These are phyloP conservation scores for Mylabris sibirica DNA, from an alignment of 2,888 invertebrate species.

Conservation along the genomic window DNA sequence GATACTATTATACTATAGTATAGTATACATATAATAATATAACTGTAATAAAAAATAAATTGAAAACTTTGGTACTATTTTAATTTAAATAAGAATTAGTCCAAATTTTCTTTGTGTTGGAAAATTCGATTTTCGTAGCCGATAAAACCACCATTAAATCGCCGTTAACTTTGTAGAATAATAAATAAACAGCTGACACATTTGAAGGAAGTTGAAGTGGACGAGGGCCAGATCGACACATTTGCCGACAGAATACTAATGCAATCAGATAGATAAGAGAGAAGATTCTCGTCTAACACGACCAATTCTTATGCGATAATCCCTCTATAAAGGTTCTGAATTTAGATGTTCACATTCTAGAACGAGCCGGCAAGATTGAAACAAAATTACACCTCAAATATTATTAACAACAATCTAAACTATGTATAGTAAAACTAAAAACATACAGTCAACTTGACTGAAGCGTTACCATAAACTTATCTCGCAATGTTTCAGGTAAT, in stretches of 20 bases:
- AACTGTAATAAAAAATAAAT: slow-evolving; percentile 8
- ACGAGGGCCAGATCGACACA: slow-evolving; percentile 31
- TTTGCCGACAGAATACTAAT: slow-evolving; percentile 24
- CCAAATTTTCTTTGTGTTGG: neutral
- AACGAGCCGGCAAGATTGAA: neutral
- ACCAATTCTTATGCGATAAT: slow-evolving; percentile 13
- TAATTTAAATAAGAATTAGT: neutral
- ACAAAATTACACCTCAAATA: neutral
- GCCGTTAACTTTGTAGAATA: slow-evolving; percentile 25
- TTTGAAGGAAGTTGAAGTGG: slow-evolving; percentile 31
- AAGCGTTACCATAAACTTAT: no score
- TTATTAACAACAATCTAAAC: no score
- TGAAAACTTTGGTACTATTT: neutral
- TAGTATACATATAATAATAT: neutral
- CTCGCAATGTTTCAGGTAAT: no score
- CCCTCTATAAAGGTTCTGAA: neutral
- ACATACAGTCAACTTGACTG: neutral
- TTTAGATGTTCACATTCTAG: neutral
- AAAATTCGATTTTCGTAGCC: neutral
- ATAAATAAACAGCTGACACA: slow-evolving; percentile 31
- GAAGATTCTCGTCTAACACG: neutral
- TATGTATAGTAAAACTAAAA: neutral
- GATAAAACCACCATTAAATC: slow-evolving; percentile 6
- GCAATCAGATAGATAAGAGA: slow-evolving; percentile 28
- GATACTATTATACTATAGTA: no score